Evolutionary conservation across 2,888 invertebrate species (phyloP), one percentile per base, ranked within the genome.

Genomic region (Cantharis rufa): DNA sequence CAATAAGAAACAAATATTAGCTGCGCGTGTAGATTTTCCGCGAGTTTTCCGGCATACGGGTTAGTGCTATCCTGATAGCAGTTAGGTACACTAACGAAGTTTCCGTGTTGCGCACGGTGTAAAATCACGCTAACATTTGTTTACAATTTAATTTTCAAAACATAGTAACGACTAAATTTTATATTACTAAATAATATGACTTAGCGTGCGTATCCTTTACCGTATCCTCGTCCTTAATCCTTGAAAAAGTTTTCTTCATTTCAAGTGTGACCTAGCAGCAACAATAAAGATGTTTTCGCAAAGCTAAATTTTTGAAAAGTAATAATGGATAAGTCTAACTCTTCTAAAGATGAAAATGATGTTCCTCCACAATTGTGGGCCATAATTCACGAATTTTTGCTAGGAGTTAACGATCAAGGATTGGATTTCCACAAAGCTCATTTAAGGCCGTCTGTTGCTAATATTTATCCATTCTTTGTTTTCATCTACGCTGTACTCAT

Each of bases 401-500:
- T 83, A 24, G 87, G 86, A 15, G 82, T 83, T 9, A 81, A 82
- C 24, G 81, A 84, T 66, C 81, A 83, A 21, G 80, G 81, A 15
- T 72, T 89, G 1, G 92, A 92, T 81, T 90, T 92, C 78, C 89
- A 90, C 13, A 89, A 90, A 73, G 92, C 93, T 0, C 91, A 92
- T 79, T 85, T 94, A 3, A 89, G 92, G 74, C 88, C 89, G 1
- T 91, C 92, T 78, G 89, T 92, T 69, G 87, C 86, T 63, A 88
- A 88, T 62, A 89, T 91, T 71, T 93, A 92, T 85, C 91, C 91
- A 74, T 87, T 92, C 9, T 91, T 93, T 81, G 88, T 94, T 70
- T 89, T 92, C 80, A 89, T 93, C 74, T 93, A 94, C 85, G 90
- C 90, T 0, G 78, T 91, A 0, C 87, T 94, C 62, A 89, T 91